Evolutionary conservation across 2,113 vertebrate genomes (phyloP), one percentile per base, ranked within the genome.

Genomic region (Xiphorhynchus elegans): DNA sequence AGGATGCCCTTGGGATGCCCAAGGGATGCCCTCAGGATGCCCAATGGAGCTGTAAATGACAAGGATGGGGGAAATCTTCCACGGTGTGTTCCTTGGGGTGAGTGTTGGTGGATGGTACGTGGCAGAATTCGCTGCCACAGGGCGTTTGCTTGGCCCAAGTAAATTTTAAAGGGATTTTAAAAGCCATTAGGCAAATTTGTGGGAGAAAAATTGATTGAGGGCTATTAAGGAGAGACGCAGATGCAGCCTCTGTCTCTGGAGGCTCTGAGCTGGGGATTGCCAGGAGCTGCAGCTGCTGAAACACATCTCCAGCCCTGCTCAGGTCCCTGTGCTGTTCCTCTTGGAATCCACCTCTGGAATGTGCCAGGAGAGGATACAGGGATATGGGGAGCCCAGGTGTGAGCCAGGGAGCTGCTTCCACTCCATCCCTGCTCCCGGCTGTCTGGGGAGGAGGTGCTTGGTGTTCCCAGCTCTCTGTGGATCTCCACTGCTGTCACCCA

Each of bases 111-210:
- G 9, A 74, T 11, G 56, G 59, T 39, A 24, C 13, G 0, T 1
- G 3, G 46, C 8, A 60, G 82, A 84, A 90, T 87, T 40, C 12
- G 0, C 35, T 20, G 50, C 91, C 75, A 10, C 18, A 1, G 50
- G 79, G n/a, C 5, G 42, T 69, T 74, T 20, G 20, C 37, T 20
- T 1, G 0, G 63, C 84, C 35, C 19, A 11, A 35, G 68, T 2
- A 64, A 59, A 16, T 58, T 58, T 47, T 58, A 64, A 82, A 39
- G 72, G 52, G 69, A 13, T 85, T 95, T 82, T 75, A 60, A 90
- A 95, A 94, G 86, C 93, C 93, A 92, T 96, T 93, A 96, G 93
- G 89, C 74, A 78, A 77, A 94, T 95, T 37, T 74, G 86, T 33
- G 91, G 89, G 60, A 84, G 91, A 50, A 72, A 53, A 95, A 96